These are phyloP conservation scores for Ormyrus labotus DNA, from an alignment of 2,888 invertebrate species.

Conservation along the genomic window DNA sequence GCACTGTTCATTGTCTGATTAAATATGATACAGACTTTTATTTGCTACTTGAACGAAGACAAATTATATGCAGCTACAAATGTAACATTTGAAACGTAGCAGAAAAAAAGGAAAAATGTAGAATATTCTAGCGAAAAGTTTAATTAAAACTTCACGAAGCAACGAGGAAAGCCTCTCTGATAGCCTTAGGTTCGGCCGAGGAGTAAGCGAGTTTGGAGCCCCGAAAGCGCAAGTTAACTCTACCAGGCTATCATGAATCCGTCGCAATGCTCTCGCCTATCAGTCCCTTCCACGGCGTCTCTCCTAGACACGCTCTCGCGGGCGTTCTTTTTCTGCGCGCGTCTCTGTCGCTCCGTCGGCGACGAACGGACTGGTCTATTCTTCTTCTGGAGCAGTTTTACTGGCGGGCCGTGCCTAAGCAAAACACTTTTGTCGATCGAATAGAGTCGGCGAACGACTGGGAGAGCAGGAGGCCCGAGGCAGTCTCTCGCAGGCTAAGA, in stretches of 20 bases:
- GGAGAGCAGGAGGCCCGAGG: conserved; percentile 62
- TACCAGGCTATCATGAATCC: conserved; percentile 27
- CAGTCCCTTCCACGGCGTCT: not conserved
- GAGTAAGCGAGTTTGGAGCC: conserved; percentile 51
- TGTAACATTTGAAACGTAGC: no score
- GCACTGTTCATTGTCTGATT: no score
- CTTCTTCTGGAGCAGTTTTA: conserved; percentile 30
- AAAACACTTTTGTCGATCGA: conserved; percentile 74
- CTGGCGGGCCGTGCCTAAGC: conserved; percentile 60
- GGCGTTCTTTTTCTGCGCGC: not conserved
- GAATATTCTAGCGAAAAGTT: no score
- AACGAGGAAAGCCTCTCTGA: no score
- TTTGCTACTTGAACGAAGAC: no score
- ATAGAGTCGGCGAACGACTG: conserved; percentile 69
- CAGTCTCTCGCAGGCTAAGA: not conserved
- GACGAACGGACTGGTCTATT: conserved; percentile 26
- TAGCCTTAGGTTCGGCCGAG: conserved; percentile 7
- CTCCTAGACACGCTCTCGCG: conserved; percentile 9
- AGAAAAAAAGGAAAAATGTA: no score
- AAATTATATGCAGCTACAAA: no score
- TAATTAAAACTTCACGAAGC: no score
- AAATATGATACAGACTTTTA: no score
- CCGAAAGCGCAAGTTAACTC: conserved; percentile 38
- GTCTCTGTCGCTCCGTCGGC: conserved; percentile 12
- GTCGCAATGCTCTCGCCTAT: not conserved